These are phyloP conservation scores for Parotocinclus haroldoi DNA, from an alignment of 2,797 vertebrate species.

Conservation along the genomic window DNA sequence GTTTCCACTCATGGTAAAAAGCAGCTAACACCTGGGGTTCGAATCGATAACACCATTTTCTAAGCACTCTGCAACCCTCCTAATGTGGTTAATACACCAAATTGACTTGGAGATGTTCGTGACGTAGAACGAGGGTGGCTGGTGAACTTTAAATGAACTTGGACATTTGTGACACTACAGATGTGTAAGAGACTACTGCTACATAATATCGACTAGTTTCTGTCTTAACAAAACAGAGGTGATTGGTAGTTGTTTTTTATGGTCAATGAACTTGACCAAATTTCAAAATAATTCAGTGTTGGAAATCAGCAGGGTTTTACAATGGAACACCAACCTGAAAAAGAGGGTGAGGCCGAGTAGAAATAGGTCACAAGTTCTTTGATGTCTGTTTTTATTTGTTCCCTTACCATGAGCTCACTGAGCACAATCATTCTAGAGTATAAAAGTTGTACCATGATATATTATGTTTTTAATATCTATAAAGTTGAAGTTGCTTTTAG, in stretches of 20 bases:
- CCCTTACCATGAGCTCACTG: constrained; percentile 37
- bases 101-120: constrained; percentile 21
- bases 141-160: constrained; percentile 16
- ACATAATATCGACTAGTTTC: background rate
- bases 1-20: constrained; percentile 44
- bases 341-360: constrained; percentile 1
- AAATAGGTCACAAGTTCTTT: constrained; percentile 18
- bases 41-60: constrained; percentile 43
- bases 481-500: constrained; percentile 29
- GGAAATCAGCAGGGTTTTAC: background rate
- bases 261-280: too few species aligned
- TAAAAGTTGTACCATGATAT: constrained; percentile 28
- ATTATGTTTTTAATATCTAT: constrained; percentile 27
- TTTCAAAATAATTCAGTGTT: too few species aligned
- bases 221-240: background rate
- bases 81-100: constrained; percentile 22
- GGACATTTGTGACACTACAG: constrained; percentile 7
- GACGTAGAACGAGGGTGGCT: background rate
- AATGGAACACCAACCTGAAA: too few species aligned
- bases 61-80: constrained; percentile 33
- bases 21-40: constrained; percentile 51
- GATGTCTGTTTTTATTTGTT: constrained; percentile 41
- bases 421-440: constrained; percentile 15
- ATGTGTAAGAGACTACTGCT: background rate
- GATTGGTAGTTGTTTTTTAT: background rate